These are phyloP conservation scores for Kuschelorhynchus macadamiae DNA, from an alignment of 2,888 invertebrate species.

Conservation along the genomic window DNA sequence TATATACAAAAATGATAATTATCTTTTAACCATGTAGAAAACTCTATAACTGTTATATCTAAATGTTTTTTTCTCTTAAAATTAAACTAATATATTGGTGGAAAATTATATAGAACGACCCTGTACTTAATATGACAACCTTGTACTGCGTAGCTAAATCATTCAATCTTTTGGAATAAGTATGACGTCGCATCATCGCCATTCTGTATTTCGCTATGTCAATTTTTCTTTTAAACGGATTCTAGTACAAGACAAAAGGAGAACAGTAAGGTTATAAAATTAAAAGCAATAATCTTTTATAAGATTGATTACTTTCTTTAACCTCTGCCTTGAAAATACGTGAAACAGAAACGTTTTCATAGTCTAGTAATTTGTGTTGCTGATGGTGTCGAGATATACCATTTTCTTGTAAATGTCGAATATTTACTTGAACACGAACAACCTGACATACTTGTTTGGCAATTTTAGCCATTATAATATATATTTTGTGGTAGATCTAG, in stretches of 20 bases:
- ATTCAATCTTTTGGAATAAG: no score
- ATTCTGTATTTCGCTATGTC: no score
- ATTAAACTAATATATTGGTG: no score
- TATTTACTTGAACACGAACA: not conserved
- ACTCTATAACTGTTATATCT: no score
- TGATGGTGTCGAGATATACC: not conserved
- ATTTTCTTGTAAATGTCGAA: slow-evolving; percentile 1
- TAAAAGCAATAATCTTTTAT: slow-evolving; percentile 30
- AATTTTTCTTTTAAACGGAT: no score
- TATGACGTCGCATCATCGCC: no score
- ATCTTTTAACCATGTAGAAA: no score
- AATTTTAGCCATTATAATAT: slow-evolving; percentile 1
- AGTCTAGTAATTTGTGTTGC: slow-evolving; percentile 29
- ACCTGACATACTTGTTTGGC: not conserved
- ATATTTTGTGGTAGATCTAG: slow-evolving; percentile 1
- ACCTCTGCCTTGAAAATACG: slow-evolving; percentile 30
- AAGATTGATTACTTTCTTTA: slow-evolving; percentile 36
- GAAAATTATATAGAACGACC: no score
- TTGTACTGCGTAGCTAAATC: no score
- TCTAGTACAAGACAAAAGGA: slow-evolving; percentile 19
- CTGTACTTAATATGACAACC: no score
- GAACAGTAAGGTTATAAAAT: slow-evolving; percentile 21
- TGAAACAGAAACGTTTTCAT: slow-evolving; percentile 26
- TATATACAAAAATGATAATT: no score
- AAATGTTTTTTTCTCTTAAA: no score